Evolutionary conservation across 2,113 vertebrate genomes (phyloP), one percentile per base, ranked within the genome.

Genomic region (Mastomys natalensis): DNA sequence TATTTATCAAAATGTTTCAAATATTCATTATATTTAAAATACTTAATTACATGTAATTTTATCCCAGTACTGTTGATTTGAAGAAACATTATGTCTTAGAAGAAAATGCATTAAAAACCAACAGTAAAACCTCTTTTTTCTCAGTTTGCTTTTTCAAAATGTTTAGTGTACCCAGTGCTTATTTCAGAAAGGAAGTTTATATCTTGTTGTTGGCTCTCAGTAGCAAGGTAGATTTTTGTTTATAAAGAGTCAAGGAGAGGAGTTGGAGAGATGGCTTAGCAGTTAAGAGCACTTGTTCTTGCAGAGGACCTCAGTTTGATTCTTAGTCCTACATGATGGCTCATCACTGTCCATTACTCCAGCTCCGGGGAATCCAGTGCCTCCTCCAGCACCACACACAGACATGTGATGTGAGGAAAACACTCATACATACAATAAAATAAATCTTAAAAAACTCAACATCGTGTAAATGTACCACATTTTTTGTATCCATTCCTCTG

Each of bases 151-250:
- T 53, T 48, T 9, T 48, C 11, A 26, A 53, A 89, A 88, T 74
- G 37, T 93, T 89, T 96, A 94, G 90, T 91, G 45, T 78, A 86
- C 78, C 37, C 51, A 87, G 21, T 55, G 34, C 29, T 96, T 92
- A 7, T 86, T 95, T 96, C 73, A 94, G 87, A 73, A 95, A 96
- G 93, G 45, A 96, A 94, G 77, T 77, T 94, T 95, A 94, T 66
- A 91, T 87, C 45, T 87, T 91, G 31, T 87, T 93, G 86, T 91
- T 94, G 84, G 91, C 78, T 60, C 68, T 95, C 78, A 97, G 93
- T 1, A 48, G 58, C 86, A 88, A 91, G 64, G 68, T 82, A 90
- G 43, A 81, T 53, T 97, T 84, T 87, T 96, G 43, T 87, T 97
- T 87, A 82, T 70, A 95, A 97, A 97, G 92, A 53, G 15, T 45